phyloP scores from a whole-genome alignment of 1,140 invertebrate species.

The Temnothorax curvispinosus region DNA sequence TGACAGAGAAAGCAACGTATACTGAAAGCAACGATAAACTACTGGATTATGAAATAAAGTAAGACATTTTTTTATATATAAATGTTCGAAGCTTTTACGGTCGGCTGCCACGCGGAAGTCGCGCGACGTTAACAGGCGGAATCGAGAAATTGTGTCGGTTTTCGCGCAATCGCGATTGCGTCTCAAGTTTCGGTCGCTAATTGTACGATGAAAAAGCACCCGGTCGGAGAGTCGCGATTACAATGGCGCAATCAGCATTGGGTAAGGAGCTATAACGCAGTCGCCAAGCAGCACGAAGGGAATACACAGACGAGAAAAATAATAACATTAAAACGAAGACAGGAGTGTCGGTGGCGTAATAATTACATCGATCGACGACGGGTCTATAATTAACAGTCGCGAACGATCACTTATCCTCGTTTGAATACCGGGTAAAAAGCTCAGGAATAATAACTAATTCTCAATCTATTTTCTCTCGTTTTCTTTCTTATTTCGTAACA shows the following conservation, averaged over 20 bases:
- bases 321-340: conserved; percentile 51
- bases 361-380: conserved; percentile 10
- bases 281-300: conserved; percentile 1
- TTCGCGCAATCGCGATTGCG: conserved; percentile 63
- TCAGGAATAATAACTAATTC: background rate
- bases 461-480: conserved; percentile 8
- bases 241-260: conserved; percentile 69
- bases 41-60: background rate
- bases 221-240: conserved; percentile 67
- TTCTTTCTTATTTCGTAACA: background rate
- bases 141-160: conserved; percentile 67
- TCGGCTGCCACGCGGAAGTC: conserved; percentile 39
- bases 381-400: conserved; percentile 29
- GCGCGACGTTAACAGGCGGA: conserved; percentile 18
- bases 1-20: background rate
- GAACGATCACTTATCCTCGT: background rate
- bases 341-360: conserved; percentile 42
- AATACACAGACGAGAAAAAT: conserved; percentile 51
- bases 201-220: conserved; percentile 68
- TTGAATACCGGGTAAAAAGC: background rate
- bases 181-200: conserved; percentile 68
- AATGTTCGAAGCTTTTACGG: background rate
- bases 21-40: background rate
- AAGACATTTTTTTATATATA: conserved; percentile 1
- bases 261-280: conserved; percentile 59